Evolutionary conservation across 1,140 invertebrate species (phyloP).

Genomic region (Camponotus vicinus): DNA sequence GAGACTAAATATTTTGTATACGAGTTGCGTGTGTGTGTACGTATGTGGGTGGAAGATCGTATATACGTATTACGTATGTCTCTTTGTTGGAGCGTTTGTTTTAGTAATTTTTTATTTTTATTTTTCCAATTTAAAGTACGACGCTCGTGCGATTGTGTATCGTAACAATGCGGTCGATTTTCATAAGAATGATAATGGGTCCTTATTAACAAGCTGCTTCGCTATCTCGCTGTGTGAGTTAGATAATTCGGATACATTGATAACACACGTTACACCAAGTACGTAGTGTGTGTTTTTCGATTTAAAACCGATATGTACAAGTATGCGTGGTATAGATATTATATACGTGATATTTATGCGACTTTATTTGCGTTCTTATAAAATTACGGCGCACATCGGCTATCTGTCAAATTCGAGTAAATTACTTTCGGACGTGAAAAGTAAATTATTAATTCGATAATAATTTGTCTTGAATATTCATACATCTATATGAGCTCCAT

Average conservation of each 20-base stretch:
- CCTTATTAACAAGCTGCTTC: neutral
- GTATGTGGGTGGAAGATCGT: neutral
- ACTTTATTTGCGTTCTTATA: neutral
- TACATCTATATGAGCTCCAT: neutral
- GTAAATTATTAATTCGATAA: neutral
- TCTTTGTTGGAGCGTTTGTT: neutral
- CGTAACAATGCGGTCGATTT: neutral
- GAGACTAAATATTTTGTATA: neutral
- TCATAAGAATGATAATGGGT: slow-evolving; percentile 4
- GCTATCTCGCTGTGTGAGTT: slow-evolving; percentile 42
- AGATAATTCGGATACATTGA: slow-evolving; percentile 32
- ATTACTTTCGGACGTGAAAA: neutral
- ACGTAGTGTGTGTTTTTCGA: neutral
- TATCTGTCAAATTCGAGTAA: neutral
- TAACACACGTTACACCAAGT: neutral
- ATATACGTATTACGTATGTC: no score
- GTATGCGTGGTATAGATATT: neutral
- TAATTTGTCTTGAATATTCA: neutral
- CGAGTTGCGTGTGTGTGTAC: neutral
- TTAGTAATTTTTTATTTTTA: neutral
- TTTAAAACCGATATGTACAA: neutral
- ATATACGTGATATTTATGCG: neutral
- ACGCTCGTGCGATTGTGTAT: no score
- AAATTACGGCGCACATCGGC: neutral
- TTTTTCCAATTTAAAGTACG: neutral